Evolutionary conservation across 2,797 vertebrate species (phyloP).

Genomic region (Parambassis ranga): DNA sequence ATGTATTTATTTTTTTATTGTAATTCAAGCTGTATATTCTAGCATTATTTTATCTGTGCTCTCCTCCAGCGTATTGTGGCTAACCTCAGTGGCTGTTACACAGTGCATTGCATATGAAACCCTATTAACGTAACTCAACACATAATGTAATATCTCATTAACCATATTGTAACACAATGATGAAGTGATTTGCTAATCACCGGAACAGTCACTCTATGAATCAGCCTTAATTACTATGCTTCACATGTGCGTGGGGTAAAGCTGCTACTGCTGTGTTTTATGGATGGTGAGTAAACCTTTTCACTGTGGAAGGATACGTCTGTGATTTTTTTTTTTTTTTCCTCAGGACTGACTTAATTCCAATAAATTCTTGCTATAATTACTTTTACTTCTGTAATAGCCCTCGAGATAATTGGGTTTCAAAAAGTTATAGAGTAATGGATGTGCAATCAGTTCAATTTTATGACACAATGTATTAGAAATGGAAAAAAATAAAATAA

Average conservation of each 20-base stretch:
- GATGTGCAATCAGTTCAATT: conserved; percentile 34
- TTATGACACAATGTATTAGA: conserved; percentile 25
- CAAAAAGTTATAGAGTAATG: conserved; percentile 27
- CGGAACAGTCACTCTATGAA: conserved; percentile 49
- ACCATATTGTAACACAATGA: conserved; percentile 45
- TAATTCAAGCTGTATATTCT: not conserved
- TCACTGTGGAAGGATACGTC: conserved; percentile 28
- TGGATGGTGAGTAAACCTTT: conserved; percentile 39
- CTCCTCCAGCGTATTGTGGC: not conserved
- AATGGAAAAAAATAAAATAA: not conserved
- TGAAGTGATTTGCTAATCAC: conserved; percentile 59
- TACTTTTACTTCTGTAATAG: conserved; percentile 37
- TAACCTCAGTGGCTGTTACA: not conserved
- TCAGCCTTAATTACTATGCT: conserved; percentile 57
- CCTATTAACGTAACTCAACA: conserved; percentile 50
- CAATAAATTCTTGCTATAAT: conserved; percentile 41
- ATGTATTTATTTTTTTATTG: not conserved
- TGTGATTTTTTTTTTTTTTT: conserved; percentile 19
- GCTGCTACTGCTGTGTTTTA: conserved; percentile 30
- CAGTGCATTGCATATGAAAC: conserved; percentile 9
- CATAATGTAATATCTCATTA: conserved; percentile 58
- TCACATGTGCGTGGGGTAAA: conserved; percentile 24
- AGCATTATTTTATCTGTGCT: not conserved
- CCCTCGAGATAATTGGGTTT: conserved; percentile 36
- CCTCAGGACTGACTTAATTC: conserved; percentile 27